phyloP scores from a whole-genome alignment of 2,113 vertebrate genomes.

The Cygnus buccinator region DNA sequence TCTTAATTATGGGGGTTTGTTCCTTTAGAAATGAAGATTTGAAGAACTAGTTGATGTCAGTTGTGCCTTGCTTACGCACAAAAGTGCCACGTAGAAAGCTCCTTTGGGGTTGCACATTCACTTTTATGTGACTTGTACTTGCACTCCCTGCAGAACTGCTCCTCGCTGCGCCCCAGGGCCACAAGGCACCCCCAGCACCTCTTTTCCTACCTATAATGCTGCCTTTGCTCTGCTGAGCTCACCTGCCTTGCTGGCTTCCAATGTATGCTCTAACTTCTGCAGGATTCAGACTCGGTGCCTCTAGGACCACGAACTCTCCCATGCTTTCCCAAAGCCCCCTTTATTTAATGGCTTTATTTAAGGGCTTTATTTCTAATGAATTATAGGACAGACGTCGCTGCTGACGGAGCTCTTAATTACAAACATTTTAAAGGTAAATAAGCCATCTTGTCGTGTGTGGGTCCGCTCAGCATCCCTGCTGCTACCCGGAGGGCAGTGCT shows the following conservation, averaged over 20 bases:
- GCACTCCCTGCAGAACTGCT: background rate
- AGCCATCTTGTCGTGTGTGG: background rate
- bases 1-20: background rate
- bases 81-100: background rate
- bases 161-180: background rate
- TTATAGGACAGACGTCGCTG: background rate
- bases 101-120: background rate
- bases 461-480: background rate
- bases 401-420: background rate
- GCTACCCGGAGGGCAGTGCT: background rate
- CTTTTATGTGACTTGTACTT: background rate
- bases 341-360: background rate
- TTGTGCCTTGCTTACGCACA: background rate
- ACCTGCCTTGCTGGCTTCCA: too few relatives aligned
- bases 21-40: background rate
- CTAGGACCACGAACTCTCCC: too few relatives aligned
- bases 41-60: background rate
- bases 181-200: too few relatives aligned
- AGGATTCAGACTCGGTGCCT: too few relatives aligned
- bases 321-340: too few relatives aligned
- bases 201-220: too few relatives aligned
- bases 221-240: too few relatives aligned
- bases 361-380: background rate
- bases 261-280: too few relatives aligned
- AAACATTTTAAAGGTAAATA: background rate